phyloP scores from a whole-genome alignment of 2,113 vertebrate genomes.

The Channa maculata region DNA sequence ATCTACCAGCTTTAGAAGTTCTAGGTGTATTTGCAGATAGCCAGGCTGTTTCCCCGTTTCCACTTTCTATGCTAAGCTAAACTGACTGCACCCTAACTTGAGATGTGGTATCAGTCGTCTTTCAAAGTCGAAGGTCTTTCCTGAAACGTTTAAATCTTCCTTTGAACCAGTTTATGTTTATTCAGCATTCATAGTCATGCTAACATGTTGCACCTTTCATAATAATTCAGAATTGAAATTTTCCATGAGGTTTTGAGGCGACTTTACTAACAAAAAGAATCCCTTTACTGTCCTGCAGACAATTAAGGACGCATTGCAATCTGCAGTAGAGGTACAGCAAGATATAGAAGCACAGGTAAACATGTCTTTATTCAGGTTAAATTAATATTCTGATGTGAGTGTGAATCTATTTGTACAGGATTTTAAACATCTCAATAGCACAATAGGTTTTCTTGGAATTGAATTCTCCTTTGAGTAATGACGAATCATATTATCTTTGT shows the following conservation, averaged over 20 bases:
- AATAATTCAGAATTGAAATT: too few species aligned
- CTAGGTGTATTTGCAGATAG: too few species aligned
- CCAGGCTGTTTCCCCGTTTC: too few species aligned
- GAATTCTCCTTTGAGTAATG: background rate
- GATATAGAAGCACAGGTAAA: slow-evolving; percentile 51
- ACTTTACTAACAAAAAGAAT: slow-evolving; percentile 30
- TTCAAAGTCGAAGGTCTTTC: background rate
- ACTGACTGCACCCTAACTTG: too few species aligned
- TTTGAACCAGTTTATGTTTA: slow-evolving; percentile 1
- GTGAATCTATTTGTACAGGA: background rate
- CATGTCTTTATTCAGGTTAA: background rate
- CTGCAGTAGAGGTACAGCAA: slow-evolving; percentile 32
- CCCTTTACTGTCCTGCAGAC: slow-evolving; percentile 54
- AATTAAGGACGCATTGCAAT: slow-evolving; percentile 29
- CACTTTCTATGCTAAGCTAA: too few species aligned
- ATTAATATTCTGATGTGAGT: background rate
- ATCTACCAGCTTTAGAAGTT: too few species aligned
- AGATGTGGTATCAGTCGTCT: too few species aligned
- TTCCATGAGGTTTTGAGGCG: too few species aligned
- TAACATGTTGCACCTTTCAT: slow-evolving; percentile 19
- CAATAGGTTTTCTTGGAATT: background rate
- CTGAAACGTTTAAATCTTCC: background rate
- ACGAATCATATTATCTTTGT: background rate
- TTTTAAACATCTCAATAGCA: background rate
- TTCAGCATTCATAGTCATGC: background rate